Evolutionary conservation across 2,797 vertebrate species (phyloP).

Genomic region (Hirundo rustica): DNA sequence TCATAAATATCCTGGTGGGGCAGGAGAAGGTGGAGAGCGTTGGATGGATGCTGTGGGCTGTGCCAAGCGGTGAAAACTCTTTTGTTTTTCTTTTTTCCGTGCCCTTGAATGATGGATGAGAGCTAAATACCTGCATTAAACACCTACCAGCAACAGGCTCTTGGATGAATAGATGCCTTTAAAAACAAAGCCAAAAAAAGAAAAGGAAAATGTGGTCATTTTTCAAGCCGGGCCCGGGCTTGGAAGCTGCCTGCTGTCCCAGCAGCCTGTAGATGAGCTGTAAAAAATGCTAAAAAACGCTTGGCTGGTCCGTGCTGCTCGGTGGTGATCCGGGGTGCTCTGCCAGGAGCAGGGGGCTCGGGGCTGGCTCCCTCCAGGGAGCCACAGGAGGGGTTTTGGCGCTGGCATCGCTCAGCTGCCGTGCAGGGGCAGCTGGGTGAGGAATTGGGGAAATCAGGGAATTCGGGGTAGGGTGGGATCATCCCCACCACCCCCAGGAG

Average conservation of each 20-base stretch:
- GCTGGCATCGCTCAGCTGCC: not conserved
- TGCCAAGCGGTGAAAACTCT: not conserved
- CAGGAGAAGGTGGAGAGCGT: not conserved
- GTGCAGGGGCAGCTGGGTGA: rapidly evolving
- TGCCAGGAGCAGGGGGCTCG: rapidly evolving
- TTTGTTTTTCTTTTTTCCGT: rapidly evolving
- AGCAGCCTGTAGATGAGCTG: not conserved
- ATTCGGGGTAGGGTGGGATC: not conserved
- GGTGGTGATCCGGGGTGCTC: not conserved
- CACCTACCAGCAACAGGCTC: not conserved
- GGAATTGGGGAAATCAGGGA: not conserved
- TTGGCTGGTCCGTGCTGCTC: not conserved
- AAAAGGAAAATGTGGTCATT: not conserved
- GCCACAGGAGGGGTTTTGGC: not conserved
- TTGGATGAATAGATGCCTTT: not conserved
- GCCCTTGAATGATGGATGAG: not conserved
- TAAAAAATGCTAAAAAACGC: not conserved
- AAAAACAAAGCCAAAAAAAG: not conserved
- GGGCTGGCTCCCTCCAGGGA: not conserved
- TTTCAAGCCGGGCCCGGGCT: not conserved
- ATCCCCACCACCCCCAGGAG: not conserved
- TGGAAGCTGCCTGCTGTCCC: not conserved
- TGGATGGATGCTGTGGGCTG: not conserved
- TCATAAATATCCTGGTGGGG: not conserved
- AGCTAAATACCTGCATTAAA: slow-evolving; percentile 18